Percentiles rank a stretch among this genome's conserved stretches.
Evolutionary conservation across 2,113 vertebrate genomes (phyloP).

Genomic region (Misgurnus mizolepis): DNA sequence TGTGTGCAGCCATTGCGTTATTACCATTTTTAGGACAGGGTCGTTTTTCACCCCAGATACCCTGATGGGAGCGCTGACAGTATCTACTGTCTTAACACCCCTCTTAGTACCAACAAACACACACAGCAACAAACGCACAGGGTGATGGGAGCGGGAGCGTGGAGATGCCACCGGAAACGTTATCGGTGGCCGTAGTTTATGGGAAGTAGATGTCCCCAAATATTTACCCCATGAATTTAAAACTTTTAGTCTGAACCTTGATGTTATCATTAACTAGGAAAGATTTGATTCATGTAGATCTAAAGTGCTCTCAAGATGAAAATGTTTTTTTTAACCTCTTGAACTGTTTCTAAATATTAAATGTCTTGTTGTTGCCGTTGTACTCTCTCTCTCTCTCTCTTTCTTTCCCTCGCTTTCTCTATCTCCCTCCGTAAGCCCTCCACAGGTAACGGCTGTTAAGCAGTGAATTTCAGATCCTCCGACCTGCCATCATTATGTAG

Average conservation of each 20-base stretch:
- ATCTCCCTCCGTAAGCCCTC: constrained; percentile 56
- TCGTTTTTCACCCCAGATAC: constrained; percentile 92
- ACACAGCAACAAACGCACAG: constrained; percentile 19
- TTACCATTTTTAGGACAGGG: constrained; percentile 88
- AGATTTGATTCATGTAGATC: background rate
- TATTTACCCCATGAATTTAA: too few species aligned
- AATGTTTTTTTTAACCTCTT: constrained; percentile 1
- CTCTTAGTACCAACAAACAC: constrained; percentile 76
- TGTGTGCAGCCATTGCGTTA: constrained; percentile 26
- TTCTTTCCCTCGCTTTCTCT: constrained; percentile 25
- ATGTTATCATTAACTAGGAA: too few species aligned
- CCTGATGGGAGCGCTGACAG: constrained; percentile 96
- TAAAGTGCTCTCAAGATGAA: constrained; percentile 31
- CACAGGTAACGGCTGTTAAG: constrained; percentile 77
- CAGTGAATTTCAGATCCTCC: constrained; percentile 71
- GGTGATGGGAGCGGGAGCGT: too few species aligned
- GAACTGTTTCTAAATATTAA: constrained; percentile 17
- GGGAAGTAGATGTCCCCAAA: too few species aligned
- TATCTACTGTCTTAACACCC: constrained; percentile 91
- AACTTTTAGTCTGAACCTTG: too few species aligned
- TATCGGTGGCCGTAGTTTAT: too few species aligned
- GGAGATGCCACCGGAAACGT: too few species aligned
- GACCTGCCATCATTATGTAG: constrained; percentile 77
- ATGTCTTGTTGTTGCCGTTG: background rate
- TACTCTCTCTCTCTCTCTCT: constrained; percentile 31